Base-by-base conservation (phyloP, 2,888 invertebrate genomes). In the Pristionchus mayeri region DNA sequence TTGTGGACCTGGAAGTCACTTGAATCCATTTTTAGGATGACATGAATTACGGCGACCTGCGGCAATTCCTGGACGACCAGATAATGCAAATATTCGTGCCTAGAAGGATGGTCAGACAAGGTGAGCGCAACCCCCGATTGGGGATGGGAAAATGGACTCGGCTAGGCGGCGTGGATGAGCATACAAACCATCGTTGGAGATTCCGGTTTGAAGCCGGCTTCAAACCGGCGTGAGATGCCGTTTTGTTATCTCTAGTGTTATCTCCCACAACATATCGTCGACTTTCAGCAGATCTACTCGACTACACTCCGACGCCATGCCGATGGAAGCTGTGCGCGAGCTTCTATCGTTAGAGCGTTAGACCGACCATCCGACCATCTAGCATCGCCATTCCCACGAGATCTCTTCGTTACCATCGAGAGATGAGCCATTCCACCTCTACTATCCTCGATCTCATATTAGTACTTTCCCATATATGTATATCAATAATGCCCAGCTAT, bases 281-380 rank as follows among this genome's bases (percentile, higher is more conserved):
- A n/a, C 57, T 57, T n/a, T 44, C 34, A 44, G 48, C 76, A 78
- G 76, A 78, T 50, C 27, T 86, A 18, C 85, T 84, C 71, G 88
- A 87, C 78, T 88, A 88, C 75, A 87, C 87, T 40, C 88, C 87
- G 13, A 87, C 86, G 18, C 88, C 88, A 11, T 88, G 88, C 60
- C 86, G 88, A 48, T 88, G 88, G 88, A 88, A 88, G 82, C 67
- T 88, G 84, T 88, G 88, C 40, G 88, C 88, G 11, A 85, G 84
- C 54, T 81, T 84, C 84, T 82, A 57, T 44, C 50, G 71, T 44
- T 83, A 83, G 82, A 50, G 16, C 52, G 40, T 76, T 34, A 27
- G 24, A 16, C 21, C n/a, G 11, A 21, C 37, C 67, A 37, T 3
- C 76, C 50, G 50, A 24, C 71, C 40, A 71, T 34, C 37, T n/a